A percentile compares a stretch with the other conserved stretches of the same genome.
These are phyloP conservation scores for Amblyopsis hoosieri DNA, from an alignment of 2,797 vertebrate genomes.

Conservation along the genomic window DNA sequence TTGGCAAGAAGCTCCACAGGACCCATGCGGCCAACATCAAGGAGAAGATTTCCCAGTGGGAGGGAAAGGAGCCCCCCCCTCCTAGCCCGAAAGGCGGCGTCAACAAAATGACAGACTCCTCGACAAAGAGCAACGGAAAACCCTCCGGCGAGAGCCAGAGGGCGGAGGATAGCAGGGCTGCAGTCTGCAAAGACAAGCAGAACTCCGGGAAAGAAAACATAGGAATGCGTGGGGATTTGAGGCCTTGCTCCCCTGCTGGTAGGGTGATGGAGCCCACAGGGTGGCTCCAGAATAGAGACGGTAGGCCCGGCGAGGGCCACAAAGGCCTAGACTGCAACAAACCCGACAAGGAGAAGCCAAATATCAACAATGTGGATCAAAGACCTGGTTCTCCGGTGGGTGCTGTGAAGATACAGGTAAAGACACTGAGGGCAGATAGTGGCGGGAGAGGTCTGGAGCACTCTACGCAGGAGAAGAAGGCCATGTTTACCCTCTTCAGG, in stretches of 20 bases:
- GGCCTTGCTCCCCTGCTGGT: constrained; percentile 44
- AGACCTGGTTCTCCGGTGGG: constrained; percentile 36
- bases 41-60: constrained; percentile 96
- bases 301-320: constrained; percentile 45
- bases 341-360: constrained; percentile 19
- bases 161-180: constrained; percentile 60
- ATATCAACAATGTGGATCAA: constrained; percentile 25
- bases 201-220: constrained; percentile 63
- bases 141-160: constrained; percentile 37
- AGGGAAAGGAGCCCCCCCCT: constrained; percentile 83
- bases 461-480: constrained; percentile 79
- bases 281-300: constrained; percentile 49
- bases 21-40: constrained; percentile 86
- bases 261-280: constrained; percentile 43
- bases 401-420: constrained; percentile 49
- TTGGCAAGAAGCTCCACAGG: constrained; percentile 70
- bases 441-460: constrained; percentile 62
- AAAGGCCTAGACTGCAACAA: constrained; percentile 11
- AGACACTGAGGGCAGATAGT: constrained; percentile 57
- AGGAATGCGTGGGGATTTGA: constrained; percentile 34
- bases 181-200: constrained; percentile 61
- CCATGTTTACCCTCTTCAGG: constrained; percentile 89
- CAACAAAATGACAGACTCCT: constrained; percentile 66
- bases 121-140: constrained; percentile 58
- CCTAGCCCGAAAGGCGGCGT: constrained; percentile 15